Percentiles rank a stretch among this genome's conserved stretches.
phyloP scores from a whole-genome alignment of 1,140 invertebrate genomes.

The Cecropterus lyciades region DNA sequence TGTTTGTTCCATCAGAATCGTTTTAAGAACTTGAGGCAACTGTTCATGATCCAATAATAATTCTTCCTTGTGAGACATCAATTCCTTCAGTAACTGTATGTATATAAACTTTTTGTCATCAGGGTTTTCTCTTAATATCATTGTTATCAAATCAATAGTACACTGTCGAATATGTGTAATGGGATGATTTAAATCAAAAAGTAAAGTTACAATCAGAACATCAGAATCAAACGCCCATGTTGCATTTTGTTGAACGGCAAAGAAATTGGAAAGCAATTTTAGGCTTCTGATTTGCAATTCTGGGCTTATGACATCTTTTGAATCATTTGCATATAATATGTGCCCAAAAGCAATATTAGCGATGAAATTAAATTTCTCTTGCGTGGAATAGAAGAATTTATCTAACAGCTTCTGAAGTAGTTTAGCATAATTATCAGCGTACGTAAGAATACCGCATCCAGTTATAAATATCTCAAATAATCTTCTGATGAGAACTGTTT shows the following conservation, averaged over 20 bases:
- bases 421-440: slow-evolving; percentile 63
- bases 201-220: slow-evolving; percentile 71
- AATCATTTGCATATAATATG: slow-evolving; percentile 65
- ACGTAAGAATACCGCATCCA: slow-evolving; percentile 64
- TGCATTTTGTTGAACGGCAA: slow-evolving; percentile 53
- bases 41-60: slow-evolving; percentile 87
- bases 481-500: slow-evolving; percentile 60
- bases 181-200: slow-evolving; percentile 78
- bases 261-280: slow-evolving; percentile 64
- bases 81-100: slow-evolving; percentile 58
- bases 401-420: slow-evolving; percentile 70
- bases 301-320: slow-evolving; percentile 69
- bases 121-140: slow-evolving; percentile 51
- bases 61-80: slow-evolving; percentile 80
- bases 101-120: slow-evolving; percentile 61
- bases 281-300: slow-evolving; percentile 70
- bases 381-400: slow-evolving; percentile 65
- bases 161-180: slow-evolving; percentile 70
- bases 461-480: slow-evolving; percentile 73
- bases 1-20: slow-evolving; percentile 56
- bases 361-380: slow-evolving; percentile 82
- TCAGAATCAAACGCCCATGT: slow-evolving; percentile 76
- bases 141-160: slow-evolving; percentile 66
- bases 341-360: slow-evolving; percentile 79
- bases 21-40: slow-evolving; percentile 76